Conservation (phyloP, 2,797 vertebrate species). For the Buphagus erythrorhynchus region DNA sequence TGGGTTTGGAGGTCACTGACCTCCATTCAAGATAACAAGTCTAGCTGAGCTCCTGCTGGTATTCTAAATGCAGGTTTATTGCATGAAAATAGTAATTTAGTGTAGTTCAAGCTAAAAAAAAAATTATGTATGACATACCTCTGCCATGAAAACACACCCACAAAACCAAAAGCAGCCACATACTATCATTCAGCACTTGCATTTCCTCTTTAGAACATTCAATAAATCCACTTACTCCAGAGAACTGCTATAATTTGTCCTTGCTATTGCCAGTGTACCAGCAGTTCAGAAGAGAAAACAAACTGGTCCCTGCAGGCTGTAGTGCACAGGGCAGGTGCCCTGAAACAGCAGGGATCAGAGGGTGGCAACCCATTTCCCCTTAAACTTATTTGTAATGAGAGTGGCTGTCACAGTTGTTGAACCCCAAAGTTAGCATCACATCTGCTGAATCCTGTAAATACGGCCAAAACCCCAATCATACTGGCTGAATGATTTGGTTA, state of each 20-base stretch:
- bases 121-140: background rate
- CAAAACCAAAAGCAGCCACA: conserved; percentile 37
- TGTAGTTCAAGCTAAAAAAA: background rate
- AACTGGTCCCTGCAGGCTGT: background rate
- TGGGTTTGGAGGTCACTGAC: background rate
- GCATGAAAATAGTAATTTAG: background rate
- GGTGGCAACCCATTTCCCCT: background rate
- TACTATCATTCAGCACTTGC: background rate
- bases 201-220: conserved; percentile 4
- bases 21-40: background rate
- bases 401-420: background rate
- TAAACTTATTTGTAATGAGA: background rate
- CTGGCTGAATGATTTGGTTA: background rate
- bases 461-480: background rate
- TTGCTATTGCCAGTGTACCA: background rate
- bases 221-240: background rate
- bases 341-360: background rate
- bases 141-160: background rate
- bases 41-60: background rate
- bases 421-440: background rate
- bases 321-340: background rate
- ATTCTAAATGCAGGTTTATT: background rate
- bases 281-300: background rate
- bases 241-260: background rate
- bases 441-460: conserved; percentile 1